Conservation (phyloP, 2,888 invertebrate genomes). For the Temnothorax rugatulus region DNA sequence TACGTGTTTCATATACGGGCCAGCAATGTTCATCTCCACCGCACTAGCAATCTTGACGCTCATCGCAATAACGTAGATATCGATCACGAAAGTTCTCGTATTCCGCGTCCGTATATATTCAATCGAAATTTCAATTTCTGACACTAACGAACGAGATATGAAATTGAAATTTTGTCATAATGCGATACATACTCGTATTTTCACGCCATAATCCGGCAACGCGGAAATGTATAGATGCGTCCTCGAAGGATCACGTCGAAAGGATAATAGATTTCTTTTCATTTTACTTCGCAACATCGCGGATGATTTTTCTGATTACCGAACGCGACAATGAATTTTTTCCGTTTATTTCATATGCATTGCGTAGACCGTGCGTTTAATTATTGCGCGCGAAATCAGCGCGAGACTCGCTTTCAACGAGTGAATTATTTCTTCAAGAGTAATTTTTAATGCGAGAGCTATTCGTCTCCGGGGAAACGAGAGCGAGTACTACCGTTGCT, state of each 20-base stretch:
- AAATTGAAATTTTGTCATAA: slow-evolving; percentile 31
- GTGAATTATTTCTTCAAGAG: slow-evolving; percentile 20
- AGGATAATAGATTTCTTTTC: neutral
- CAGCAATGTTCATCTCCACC: neutral
- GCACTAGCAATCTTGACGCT: slow-evolving; percentile 15
- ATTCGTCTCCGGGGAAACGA: neutral
- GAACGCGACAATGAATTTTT: neutral
- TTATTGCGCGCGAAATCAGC: slow-evolving; percentile 18
- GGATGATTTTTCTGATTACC: neutral
- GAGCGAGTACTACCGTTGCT: neutral
- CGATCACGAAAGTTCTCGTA: slow-evolving; percentile 35
- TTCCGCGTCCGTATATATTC: slow-evolving; percentile 16
- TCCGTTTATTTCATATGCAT: slow-evolving; percentile 4
- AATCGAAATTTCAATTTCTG: slow-evolving; percentile 49
- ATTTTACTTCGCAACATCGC: neutral
- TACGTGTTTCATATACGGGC: neutral
- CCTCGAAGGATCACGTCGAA: neutral
- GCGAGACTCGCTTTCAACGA: slow-evolving; percentile 14
- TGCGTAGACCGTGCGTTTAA: slow-evolving; percentile 22
- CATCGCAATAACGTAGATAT: slow-evolving; percentile 37
- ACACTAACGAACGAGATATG: neutral
- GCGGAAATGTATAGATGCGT: neutral
- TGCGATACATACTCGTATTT: neutral
- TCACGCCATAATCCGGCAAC: neutral
- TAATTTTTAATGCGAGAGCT: slow-evolving; percentile 15